Evolutionary conservation across 2,113 vertebrate genomes (phyloP).

Genomic region (Onychostoma macrolepis): DNA sequence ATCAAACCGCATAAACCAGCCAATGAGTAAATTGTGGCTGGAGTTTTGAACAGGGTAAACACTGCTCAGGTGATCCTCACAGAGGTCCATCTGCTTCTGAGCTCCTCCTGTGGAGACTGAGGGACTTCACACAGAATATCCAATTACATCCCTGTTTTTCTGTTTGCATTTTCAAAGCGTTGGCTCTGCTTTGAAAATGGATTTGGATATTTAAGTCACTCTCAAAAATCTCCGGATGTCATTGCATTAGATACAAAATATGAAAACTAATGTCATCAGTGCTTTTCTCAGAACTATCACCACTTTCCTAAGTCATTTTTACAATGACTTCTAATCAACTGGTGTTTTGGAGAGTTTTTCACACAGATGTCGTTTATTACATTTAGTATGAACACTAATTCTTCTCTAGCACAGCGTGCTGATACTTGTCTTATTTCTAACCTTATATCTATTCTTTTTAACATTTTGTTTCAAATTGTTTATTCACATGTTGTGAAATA

Average conservation of each 20-base stretch:
- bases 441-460: too few relatives aligned
- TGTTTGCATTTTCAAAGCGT: slow-evolving; percentile 61
- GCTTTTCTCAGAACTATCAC: neutral
- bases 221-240: neutral
- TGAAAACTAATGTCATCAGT: neutral
- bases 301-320: neutral
- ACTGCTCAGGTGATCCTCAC: neutral
- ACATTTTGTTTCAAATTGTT: too few relatives aligned
- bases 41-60: neutral
- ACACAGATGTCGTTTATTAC: neutral
- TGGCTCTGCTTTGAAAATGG: slow-evolving; percentile 43
- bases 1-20: neutral
- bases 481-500: too few relatives aligned
- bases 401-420: neutral
- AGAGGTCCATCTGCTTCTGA: neutral
- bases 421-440: neutral
- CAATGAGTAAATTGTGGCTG: neutral
- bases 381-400: neutral
- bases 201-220: neutral
- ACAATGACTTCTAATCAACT: neutral
- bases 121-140: slow-evolving; percentile 47
- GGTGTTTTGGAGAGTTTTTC: neutral
- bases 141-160: slow-evolving; percentile 49
- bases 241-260: neutral
- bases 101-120: neutral